These are phyloP conservation scores for Plotosus lineatus DNA, from an alignment of 2,113 vertebrate species.

Conservation along the genomic window DNA sequence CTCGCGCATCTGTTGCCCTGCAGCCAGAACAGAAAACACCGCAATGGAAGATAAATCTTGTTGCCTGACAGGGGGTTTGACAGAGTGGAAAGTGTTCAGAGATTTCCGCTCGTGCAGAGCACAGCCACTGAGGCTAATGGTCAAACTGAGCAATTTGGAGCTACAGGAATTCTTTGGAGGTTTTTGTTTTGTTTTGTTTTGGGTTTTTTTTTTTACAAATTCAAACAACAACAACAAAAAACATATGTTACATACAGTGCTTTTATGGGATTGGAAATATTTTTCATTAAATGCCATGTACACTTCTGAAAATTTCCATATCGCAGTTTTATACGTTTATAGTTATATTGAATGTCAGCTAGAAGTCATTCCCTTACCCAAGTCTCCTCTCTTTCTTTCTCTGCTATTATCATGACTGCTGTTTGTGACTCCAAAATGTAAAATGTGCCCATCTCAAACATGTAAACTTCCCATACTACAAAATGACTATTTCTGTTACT, in stretches of 20 bases:
- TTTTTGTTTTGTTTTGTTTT: neutral
- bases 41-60: conserved; percentile 48
- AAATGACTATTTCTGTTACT: neutral
- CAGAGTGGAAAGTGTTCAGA: conserved; percentile 46
- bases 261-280: neutral
- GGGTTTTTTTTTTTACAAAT: neutral
- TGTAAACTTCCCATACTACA: neutral
- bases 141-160: conserved; percentile 28
- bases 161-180: neutral
- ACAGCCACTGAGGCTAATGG: conserved; percentile 30
- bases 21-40: conserved; percentile 42
- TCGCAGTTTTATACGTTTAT: neutral
- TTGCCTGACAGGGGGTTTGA: conserved; percentile 42
- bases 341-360: neutral
- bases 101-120: conserved; percentile 42
- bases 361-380: neutral
- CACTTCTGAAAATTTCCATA: neutral
- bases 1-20: conserved; percentile 38
- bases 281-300: too few relatives aligned
- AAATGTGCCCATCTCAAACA: neutral
- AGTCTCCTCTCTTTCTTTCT: neutral
- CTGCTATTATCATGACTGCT: too few relatives aligned
- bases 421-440: neutral
- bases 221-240: neutral
- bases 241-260: neutral